Base-by-base conservation (phyloP, 2,113 vertebrate species). In the Oncorhynchus keta region DNA sequence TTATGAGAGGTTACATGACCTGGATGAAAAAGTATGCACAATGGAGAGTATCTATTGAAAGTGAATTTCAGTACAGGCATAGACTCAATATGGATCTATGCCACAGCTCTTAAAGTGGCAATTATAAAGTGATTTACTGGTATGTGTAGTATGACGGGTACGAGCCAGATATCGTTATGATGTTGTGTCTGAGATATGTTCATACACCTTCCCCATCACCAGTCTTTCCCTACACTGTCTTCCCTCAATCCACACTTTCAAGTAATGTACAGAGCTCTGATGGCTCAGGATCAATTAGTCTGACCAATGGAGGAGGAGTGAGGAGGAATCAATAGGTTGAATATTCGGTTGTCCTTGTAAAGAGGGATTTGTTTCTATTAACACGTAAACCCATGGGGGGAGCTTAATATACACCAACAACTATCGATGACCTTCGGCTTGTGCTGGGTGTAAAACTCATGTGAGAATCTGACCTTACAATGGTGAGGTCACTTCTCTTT, bases 271-370 rank as follows among this genome's bases (percentile, higher is more conserved):
- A 77, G 8, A 12, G 75, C 77, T 83, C 61, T 72, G 80, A 82
- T 45, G 12, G 74, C 78, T 88, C 84, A 28, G 76, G 84, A 84
- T 88, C 83, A 89, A 85, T 88, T 87, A 87, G 72, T 68, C 83
- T 61, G 79, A 91, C 90, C 86, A 62, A 76, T 89, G 78, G 83
- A 83, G 83, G 85, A 88, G 86, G 76, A 74, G 80, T 74, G 77
- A 83, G 68, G 35, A 62, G 45, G 69, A 81, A 89, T 90, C 86
- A 83, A 81, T 85, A 45, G 69, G 74, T 49, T 70, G 73, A 84
- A 83, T 81, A 85, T 88, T 81, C 70, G 75, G 66, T 70, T 11
- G 74, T 77, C 81, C 84, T 82, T 83, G 78, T 81, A 49, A 85
- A 69, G 76, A 76, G 45, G 22, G 73, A 86, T 87, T 87, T 87